Conservation (phyloP, 2,113 vertebrate species). For the Ploceus nigricollis region DNA sequence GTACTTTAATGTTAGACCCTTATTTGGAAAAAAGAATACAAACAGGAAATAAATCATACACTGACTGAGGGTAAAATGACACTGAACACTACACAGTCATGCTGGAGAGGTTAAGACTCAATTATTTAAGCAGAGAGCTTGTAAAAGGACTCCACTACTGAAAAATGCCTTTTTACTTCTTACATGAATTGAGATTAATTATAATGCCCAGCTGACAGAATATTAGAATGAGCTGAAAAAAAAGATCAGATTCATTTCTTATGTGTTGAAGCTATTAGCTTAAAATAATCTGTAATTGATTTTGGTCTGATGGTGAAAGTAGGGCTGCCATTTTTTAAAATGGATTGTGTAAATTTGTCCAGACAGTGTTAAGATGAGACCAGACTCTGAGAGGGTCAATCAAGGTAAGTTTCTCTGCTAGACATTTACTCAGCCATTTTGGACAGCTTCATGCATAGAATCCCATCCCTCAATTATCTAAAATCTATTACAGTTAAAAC, state of each 20-base stretch:
- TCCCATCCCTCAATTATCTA: background rate
- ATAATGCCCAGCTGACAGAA: background rate
- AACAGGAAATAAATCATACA: background rate
- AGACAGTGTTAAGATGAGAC: background rate
- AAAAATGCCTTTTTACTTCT: slow-evolving; percentile 12
- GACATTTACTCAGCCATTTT: background rate
- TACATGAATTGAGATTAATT: slow-evolving; percentile 9
- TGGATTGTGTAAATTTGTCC: background rate
- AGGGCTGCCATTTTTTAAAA: background rate
- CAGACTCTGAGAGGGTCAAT: background rate
- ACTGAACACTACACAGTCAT: background rate
- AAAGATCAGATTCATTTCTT: background rate
- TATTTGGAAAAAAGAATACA: background rate
- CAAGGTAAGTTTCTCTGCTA: background rate
- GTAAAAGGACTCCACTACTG: background rate
- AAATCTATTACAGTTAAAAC: background rate
- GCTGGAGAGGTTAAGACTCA: background rate
- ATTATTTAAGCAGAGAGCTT: background rate
- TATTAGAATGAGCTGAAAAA: background rate
- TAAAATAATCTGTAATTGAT: slow-evolving; percentile 24
- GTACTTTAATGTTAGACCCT: background rate
- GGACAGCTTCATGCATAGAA: background rate
- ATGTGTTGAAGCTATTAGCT: slow-evolving; percentile 3
- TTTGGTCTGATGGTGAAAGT: slow-evolving; percentile 2
- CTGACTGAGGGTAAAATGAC: background rate